Evolutionary conservation across 2,888 invertebrate species (phyloP), one percentile per base, ranked within the genome.

Genomic region (Caenorhabditis sp.): DNA sequence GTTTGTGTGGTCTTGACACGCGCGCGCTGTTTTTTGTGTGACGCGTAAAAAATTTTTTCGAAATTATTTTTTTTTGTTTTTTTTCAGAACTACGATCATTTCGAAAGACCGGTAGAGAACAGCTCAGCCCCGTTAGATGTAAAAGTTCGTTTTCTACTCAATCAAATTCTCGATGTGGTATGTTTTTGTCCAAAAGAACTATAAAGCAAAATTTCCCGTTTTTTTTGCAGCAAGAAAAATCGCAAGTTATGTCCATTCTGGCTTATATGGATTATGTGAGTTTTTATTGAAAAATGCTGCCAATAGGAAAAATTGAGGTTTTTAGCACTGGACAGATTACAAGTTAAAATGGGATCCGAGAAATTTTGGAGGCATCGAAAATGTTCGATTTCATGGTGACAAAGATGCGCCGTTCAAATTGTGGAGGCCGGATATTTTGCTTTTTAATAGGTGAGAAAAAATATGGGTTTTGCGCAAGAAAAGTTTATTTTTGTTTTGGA

Each of bases 371-470:
- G 77, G 78, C 21, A 80, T 81, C 23, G 36, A 59, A 24, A 76
- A 80, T 61, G 73, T 78, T 8, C 64, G 79, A 12, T 78, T 80
- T 58, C 64, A 66, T 6, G 79, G 78, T 1, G 76, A 71, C 19
- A 63, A 77, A 4, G 77, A 78, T 60, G 81, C 81, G 0, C 67
- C 73, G 19, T 78, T 78, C 63, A 77, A 76, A 37, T 58, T 81
- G 3, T 81, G 81, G 81, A 67, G 72, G 64, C 81, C 81, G 0
- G 81, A 81, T 58, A 71, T 81, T 10, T 64, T 81, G 0, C 64
- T 80, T n/a, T 81, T 81, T 58, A 81, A 81, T 43, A 81, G 81
- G 81, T 79, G n/a, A n/a, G n/a, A n/a, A n/a, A n/a, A n/a, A 43
- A 12, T 12, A n/a, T 51, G 10, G 36, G 19, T 51, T 51, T 51